Conservation (phyloP, 2,797 vertebrate genomes). For the Microctenopoma stevenorrisi region DNA sequence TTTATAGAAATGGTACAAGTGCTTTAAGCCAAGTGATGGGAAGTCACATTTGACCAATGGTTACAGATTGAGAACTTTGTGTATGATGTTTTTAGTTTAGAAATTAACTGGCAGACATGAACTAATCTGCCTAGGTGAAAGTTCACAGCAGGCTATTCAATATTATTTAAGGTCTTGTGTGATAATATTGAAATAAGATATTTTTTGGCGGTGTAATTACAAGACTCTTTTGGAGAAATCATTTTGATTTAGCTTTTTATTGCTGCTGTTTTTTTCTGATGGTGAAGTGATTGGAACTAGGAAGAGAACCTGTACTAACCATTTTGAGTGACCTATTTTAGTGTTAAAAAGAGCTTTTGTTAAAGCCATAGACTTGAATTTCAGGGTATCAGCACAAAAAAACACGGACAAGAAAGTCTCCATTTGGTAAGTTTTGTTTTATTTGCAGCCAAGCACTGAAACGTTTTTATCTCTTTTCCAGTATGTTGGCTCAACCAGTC, state of each 20-base stretch:
- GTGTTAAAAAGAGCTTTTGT: slow-evolving; percentile 41
- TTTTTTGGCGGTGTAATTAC: not conserved
- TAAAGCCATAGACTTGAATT: slow-evolving; percentile 26
- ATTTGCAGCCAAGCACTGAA: slow-evolving; percentile 75
- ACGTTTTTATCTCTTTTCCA: slow-evolving; percentile 59
- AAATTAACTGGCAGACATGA: slow-evolving; percentile 21
- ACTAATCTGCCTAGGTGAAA: slow-evolving; percentile 24
- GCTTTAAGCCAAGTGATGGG: not conserved
- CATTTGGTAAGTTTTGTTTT: slow-evolving; percentile 73
- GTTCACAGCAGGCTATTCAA: slow-evolving; percentile 30
- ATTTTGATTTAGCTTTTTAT: slow-evolving; percentile 3
- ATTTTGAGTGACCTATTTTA: slow-evolving; percentile 36
- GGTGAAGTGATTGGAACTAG: slow-evolving; percentile 3
- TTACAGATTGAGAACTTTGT: slow-evolving; percentile 8
- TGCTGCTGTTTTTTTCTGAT: not conserved
- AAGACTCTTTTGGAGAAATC: not conserved
- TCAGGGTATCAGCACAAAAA: slow-evolving; percentile 26
- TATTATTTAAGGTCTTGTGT: slow-evolving; percentile 22
- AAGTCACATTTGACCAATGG: slow-evolving; percentile 18
- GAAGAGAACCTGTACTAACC: slow-evolving; percentile 17
- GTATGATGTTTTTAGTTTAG: not conserved
- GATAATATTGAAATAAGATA: slow-evolving; percentile 22
- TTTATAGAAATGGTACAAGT: slow-evolving; percentile 33
- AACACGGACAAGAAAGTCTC: slow-evolving; percentile 32
- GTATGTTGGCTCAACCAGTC: slow-evolving; percentile 69